These are phyloP conservation scores for Oryzias celebensis DNA, from an alignment of 2,113 vertebrate genomes.

Conservation along the genomic window DNA sequence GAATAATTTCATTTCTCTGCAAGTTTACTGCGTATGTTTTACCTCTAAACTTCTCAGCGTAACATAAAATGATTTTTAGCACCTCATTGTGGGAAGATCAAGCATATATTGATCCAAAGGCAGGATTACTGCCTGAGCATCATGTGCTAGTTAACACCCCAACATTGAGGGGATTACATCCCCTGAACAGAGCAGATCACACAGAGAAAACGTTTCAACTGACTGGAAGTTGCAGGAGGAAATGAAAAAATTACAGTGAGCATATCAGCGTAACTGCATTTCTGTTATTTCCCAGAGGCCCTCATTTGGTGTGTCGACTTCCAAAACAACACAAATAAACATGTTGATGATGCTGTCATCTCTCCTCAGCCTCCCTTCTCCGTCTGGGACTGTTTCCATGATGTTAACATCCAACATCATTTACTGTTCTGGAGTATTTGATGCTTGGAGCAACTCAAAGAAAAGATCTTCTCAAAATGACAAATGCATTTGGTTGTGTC, in stretches of 20 bases:
- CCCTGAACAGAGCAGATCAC: conserved; percentile 7
- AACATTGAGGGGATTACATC: conserved; percentile 20
- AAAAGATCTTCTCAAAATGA: too few relatives aligned
- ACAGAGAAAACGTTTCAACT: conserved; percentile 16
- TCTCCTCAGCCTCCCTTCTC: not conserved
- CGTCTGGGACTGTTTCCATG: not conserved
- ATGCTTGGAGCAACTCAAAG: not conserved
- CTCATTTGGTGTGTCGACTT: conserved; percentile 13
- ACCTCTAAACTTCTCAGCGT: not conserved
- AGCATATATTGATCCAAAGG: not conserved
- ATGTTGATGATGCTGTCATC: not conserved
- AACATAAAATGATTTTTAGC: not conserved
- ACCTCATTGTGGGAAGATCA: not conserved
- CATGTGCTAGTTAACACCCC: not conserved
- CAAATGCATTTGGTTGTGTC: too few relatives aligned
- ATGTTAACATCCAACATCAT: not conserved
- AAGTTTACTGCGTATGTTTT: not conserved
- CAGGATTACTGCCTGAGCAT: not conserved
- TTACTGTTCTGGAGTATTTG: not conserved
- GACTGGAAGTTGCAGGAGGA: conserved; percentile 3
- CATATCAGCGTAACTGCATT: conserved; percentile 36
- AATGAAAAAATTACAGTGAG: conserved; percentile 38
- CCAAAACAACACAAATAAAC: conserved; percentile 8
- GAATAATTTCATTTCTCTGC: not conserved
- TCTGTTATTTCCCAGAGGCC: conserved; percentile 40